Evolutionary conservation across 2,113 vertebrate species (phyloP).

Genomic region (Physeter macrocephalus): DNA sequence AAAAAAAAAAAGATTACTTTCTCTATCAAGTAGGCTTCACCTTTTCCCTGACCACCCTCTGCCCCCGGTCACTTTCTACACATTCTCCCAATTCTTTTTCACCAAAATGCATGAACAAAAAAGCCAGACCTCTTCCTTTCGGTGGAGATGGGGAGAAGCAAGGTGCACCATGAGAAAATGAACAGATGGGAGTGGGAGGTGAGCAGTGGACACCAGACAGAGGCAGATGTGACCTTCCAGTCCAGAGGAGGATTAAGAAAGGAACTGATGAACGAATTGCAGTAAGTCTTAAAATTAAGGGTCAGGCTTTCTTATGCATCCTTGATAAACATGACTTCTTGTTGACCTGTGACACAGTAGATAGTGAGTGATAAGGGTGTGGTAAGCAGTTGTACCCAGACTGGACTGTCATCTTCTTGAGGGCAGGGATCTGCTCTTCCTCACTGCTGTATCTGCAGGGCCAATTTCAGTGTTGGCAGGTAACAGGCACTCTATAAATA

Average conservation of each 20-base stretch:
- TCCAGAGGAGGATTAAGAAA: not conserved
- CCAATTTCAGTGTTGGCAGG: not conserved
- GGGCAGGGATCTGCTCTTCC: not conserved
- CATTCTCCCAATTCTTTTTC: not conserved
- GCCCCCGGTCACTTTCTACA: not conserved
- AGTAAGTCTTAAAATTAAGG: not conserved
- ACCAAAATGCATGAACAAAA: not conserved
- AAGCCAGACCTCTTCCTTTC: not conserved
- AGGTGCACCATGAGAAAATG: not conserved
- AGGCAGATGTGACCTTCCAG: not conserved
- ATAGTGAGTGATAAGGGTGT: not conserved
- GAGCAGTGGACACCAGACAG: not conserved
- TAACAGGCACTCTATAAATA: not conserved
- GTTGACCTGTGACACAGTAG: not conserved
- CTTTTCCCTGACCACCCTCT: not conserved
- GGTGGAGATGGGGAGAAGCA: not conserved
- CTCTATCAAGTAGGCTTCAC: not conserved
- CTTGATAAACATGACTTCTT: not conserved
- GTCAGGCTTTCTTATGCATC: not conserved
- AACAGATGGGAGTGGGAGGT: not conserved
- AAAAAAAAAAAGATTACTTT: no score
- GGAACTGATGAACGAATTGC: not conserved
- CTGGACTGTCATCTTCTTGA: not conserved
- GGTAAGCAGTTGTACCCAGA: not conserved
- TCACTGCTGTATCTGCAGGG: not conserved